Evolutionary conservation across 2,888 invertebrate genomes (phyloP), one percentile per base, ranked within the genome.

Genomic region (Azorinus chamasolen): DNA sequence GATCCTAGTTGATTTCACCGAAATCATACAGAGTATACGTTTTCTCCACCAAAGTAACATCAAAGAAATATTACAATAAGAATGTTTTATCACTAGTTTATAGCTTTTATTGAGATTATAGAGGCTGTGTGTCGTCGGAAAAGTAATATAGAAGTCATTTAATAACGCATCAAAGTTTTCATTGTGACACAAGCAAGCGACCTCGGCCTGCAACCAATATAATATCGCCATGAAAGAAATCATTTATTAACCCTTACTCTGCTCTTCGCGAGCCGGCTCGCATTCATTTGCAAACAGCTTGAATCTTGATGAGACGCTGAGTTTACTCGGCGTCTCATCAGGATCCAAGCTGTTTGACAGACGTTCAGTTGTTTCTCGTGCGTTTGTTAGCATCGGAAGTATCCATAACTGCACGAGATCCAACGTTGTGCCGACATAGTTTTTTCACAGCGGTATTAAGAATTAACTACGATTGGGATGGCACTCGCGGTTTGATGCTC

Each of bases 91-190:
- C 48, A 58, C 54, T 12, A 20, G 72, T 78, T 78, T 72, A 75
- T 69, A 66, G 75, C 32, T 55, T 72, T 69, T 76, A 80, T 80
- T 50, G 63, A 64, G 72, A 76, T 80, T 75, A 66, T 62, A 62
- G 72, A 62, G 64, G 61, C 69, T 32, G 43, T 4, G 41, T 59
- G 74, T 68, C 71, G 71, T 63, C 79, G 39, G 32, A 2, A 59
- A 74, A 39, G 71, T 61, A 55, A 62, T 74, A 71, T 53, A 61
- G 65, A 69, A 73, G 73, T 71, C 71, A 53, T 68, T 77, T 68
- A 72, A 68, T 64, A 55, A 53, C 63, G 37, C 58, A 66, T 63
- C 43, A 77, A 61, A 20, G 51, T 65, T 64, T 57, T 66, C 51
- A 55, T 8, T 41, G 58, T 48, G 53, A 24, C 25, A 53, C 16